A percentile compares a stretch with the other conserved stretches of the same genome.
Conservation (phyloP, 2,797 vertebrate genomes). For the Pangasius sanitwongsei region DNA sequence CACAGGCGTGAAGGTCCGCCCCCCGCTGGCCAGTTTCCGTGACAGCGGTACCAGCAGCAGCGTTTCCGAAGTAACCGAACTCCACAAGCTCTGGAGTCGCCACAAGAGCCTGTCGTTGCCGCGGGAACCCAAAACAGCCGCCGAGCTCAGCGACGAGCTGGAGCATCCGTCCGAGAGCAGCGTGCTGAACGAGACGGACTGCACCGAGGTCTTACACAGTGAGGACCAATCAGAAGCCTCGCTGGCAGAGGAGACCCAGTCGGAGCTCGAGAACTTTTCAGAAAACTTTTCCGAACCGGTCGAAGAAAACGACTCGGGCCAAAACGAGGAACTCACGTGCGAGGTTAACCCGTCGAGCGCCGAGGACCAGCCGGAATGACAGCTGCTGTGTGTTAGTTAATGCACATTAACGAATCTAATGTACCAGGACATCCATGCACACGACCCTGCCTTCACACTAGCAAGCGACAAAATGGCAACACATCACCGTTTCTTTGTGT, state of each 20-base stretch:
- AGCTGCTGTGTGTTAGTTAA: constrained; percentile 1
- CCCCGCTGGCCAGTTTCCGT: constrained; percentile 94
- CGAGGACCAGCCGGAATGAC: constrained; percentile 79
- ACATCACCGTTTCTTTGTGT: not conserved
- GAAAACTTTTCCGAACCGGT: constrained; percentile 58
- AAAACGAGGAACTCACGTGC: constrained; percentile 63
- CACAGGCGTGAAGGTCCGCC: constrained; percentile 94
- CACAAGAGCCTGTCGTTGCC: constrained; percentile 87
- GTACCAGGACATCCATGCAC: not conserved
- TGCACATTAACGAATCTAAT: constrained; percentile 28
- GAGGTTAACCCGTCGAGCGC: constrained; percentile 69
- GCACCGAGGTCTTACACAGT: constrained; percentile 64
- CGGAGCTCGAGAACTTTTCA: constrained; percentile 73
- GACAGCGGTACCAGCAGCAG: constrained; percentile 88
- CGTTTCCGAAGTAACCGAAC: constrained; percentile 90
- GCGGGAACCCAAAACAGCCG: constrained; percentile 76
- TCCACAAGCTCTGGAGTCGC: constrained; percentile 92
- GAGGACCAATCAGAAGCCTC: constrained; percentile 68
- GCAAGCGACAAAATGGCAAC: not conserved
- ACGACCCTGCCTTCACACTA: constrained; percentile 3
- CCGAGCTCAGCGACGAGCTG: constrained; percentile 65
- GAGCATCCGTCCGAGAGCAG: constrained; percentile 72
- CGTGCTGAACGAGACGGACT: constrained; percentile 55
- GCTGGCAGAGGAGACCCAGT: constrained; percentile 72
- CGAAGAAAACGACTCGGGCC: constrained; percentile 53